A percentile compares a stretch with the other conserved stretches of the same genome.
Evolutionary conservation across 2,797 vertebrate species (phyloP).

Genomic region (Sparus aurata): DNA sequence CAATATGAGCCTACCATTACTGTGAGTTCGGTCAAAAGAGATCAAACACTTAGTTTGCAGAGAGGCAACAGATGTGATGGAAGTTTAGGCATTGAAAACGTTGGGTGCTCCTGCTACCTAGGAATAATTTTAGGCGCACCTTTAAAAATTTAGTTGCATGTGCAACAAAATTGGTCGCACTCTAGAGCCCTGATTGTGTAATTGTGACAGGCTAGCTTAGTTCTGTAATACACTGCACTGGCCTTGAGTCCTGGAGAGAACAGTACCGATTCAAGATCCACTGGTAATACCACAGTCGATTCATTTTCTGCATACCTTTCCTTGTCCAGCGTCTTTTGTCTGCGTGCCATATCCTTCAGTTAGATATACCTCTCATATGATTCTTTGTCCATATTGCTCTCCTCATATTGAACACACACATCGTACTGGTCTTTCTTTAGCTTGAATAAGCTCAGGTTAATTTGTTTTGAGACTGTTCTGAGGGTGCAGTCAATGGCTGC

Average conservation of each 20-base stretch:
- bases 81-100: no score
- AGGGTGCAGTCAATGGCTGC: background rate
- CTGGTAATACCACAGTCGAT: background rate
- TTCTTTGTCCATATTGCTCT: background rate
- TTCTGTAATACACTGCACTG: constrained; percentile 5
- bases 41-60: no score
- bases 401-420: background rate
- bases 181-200: background rate
- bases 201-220: background rate
- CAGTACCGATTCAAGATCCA: background rate
- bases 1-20: no score
- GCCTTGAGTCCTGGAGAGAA: constrained; percentile 1
- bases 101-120: no score
- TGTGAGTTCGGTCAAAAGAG: no score
- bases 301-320: background rate
- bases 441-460: background rate
- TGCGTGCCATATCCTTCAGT: background rate
- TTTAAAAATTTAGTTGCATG: no score
- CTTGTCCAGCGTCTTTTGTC: background rate
- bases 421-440: background rate
- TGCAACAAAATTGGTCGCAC: no score
- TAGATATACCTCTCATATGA: constrained; percentile 4
- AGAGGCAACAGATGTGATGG: no score
- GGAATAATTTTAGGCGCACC: no score
- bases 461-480: background rate